phyloP scores from a whole-genome alignment of 2,888 invertebrate species.

The Drosophila pseudotakahashii region DNA sequence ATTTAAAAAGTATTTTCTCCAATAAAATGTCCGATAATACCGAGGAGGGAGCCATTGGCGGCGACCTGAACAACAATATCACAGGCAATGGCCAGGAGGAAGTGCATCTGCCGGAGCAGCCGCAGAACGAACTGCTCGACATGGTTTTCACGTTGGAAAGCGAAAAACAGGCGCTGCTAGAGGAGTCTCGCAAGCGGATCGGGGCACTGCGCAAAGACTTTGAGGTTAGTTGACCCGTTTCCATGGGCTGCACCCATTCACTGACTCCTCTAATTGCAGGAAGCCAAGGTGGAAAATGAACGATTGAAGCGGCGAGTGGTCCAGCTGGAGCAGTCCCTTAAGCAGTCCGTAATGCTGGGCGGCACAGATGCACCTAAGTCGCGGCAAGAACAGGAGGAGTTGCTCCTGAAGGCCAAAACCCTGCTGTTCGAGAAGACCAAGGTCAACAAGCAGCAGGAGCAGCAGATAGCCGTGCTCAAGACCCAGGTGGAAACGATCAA shows the following conservation, averaged over 20 bases:
- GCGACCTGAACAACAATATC: slow-evolving; percentile 76
- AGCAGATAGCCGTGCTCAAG: slow-evolving; percentile 88
- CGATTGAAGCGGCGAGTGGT: slow-evolving; percentile 78
- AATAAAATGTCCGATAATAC: slow-evolving; percentile 69
- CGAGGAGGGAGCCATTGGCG: slow-evolving; percentile 62
- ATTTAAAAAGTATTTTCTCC: slow-evolving; percentile 23
- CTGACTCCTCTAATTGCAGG: slow-evolving; percentile 56
- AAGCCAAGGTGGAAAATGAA: slow-evolving; percentile 81
- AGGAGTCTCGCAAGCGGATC: slow-evolving; percentile 82
- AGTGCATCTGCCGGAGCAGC: slow-evolving; percentile 39
- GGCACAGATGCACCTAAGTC: slow-evolving; percentile 82
- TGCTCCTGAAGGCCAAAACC: slow-evolving; percentile 88
- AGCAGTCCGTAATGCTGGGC: slow-evolving; percentile 82
- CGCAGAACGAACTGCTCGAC: slow-evolving; percentile 82
- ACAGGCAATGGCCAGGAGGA: slow-evolving; percentile 33
- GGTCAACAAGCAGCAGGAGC: slow-evolving; percentile 91
- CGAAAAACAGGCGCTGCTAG: slow-evolving; percentile 83
- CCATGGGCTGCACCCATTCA: background rate
- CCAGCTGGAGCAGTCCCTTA: slow-evolving; percentile 82
- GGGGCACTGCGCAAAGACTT: slow-evolving; percentile 81
- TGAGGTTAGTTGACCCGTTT: slow-evolving; percentile 78
- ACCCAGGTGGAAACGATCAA: slow-evolving; percentile 90
- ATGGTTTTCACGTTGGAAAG: slow-evolving; percentile 83
- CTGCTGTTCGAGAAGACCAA: slow-evolving; percentile 91
- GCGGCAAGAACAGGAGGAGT: slow-evolving; percentile 82